These are phyloP conservation scores for Sakesphorus luctuosus DNA, from an alignment of 2,113 vertebrate genomes.

Conservation along the genomic window DNA sequence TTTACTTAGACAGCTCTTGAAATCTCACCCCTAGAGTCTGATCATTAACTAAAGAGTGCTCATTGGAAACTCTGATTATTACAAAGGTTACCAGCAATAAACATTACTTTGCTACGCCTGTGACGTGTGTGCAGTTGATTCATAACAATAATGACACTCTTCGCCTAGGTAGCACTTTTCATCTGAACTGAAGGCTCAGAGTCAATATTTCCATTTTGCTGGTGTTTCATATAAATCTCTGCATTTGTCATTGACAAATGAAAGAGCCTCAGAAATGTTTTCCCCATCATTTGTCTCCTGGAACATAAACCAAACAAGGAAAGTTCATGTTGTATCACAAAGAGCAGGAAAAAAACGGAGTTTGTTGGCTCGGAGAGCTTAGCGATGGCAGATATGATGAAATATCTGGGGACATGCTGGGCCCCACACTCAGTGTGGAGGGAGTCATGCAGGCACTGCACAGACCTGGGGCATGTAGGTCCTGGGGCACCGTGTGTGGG, in stretches of 20 bases:
- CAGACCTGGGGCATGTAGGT: not conserved
- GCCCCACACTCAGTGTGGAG: not conserved
- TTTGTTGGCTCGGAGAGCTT: not conserved
- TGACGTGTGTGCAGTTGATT: constrained; percentile 42
- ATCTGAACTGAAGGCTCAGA: not conserved
- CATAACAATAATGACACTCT: constrained; percentile 53
- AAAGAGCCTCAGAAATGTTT: constrained; percentile 64
- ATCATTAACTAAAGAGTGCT: not conserved
- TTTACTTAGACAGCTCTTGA: constrained; percentile 4
- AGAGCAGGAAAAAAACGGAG: not conserved
- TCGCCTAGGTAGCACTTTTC: constrained; percentile 51
- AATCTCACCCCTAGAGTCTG: not conserved
- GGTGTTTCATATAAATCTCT: constrained; percentile 57
- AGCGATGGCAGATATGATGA: constrained; percentile 40
- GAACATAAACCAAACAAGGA: constrained; percentile 57
- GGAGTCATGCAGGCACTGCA: not conserved
- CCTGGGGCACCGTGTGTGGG: not conserved
- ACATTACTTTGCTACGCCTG: constrained; percentile 6
- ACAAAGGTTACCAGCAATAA: constrained; percentile 12
- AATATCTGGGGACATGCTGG: constrained; percentile 15
- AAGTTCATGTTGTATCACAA: constrained; percentile 57
- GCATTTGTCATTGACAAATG: constrained; percentile 64
- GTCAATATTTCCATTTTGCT: constrained; percentile 66
- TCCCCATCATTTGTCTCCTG: constrained; percentile 65
- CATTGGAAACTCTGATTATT: constrained; percentile 52